Evolutionary conservation across 2,888 invertebrate genomes (phyloP).

Genomic region (Epistrophe grossulariae): DNA sequence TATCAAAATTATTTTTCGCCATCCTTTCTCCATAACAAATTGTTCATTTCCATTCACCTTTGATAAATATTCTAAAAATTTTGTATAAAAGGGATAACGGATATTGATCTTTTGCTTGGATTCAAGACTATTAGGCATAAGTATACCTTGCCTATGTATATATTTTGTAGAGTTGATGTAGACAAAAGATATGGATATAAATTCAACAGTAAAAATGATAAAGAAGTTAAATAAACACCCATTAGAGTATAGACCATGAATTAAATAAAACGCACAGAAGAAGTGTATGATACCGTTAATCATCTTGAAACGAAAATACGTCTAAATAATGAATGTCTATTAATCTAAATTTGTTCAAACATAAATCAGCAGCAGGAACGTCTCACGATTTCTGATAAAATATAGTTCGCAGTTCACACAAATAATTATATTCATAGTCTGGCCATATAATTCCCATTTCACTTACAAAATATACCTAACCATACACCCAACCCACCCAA

Average conservation of each 20-base stretch:
- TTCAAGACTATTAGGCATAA: too few species aligned
- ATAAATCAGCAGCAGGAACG: slow-evolving; percentile 26
- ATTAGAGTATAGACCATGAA: neutral
- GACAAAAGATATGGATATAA: too few species aligned
- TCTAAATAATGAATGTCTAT: slow-evolving; percentile 16
- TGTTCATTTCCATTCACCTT: too few species aligned
- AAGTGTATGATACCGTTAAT: slow-evolving; percentile 9
- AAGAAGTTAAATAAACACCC: neutral
- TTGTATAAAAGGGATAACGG: too few species aligned
- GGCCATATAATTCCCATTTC: slow-evolving; percentile 3
- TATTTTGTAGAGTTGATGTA: too few species aligned
- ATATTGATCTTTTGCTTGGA: too few species aligned
- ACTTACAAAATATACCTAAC: neutral
- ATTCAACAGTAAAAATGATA: neutral
- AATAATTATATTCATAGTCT: neutral
- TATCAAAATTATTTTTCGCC: too few species aligned
- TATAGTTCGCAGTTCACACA: neutral
- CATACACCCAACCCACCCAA: neutral
- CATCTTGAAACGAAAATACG: slow-evolving; percentile 16
- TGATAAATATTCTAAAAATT: too few species aligned
- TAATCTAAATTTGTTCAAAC: slow-evolving; percentile 29
- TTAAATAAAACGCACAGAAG: neutral
- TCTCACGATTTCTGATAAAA: slow-evolving; percentile 29
- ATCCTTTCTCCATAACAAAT: too few species aligned
- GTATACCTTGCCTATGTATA: too few species aligned